Base-by-base conservation (phyloP, 2,888 invertebrate species). In the Leptinotarsa haldemani region DNA sequence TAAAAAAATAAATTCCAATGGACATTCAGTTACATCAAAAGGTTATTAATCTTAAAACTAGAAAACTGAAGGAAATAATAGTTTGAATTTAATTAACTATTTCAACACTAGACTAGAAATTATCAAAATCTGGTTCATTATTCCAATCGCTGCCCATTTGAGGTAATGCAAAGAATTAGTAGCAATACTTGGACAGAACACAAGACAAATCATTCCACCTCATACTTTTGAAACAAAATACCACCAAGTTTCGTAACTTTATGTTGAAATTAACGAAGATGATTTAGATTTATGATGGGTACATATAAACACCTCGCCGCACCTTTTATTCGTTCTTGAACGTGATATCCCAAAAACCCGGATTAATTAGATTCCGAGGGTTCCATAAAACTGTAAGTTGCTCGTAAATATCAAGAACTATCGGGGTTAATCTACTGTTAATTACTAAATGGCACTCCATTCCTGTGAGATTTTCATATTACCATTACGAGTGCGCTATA, bases 381-480 rank as follows among this genome's bases (percentile, higher is more conserved):
- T 15, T 22, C 22, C 56, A 22, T 56, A 22, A 56, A 56, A 56
- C 22, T 20, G 56, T 56, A 56, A 56, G 56, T 20, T 56, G 20
- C 56, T 56, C 56, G 20, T 56, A 25, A 56, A 56, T 56, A 22
- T 56, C 56, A 18, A 18, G 56, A 56, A 56, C 56, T 56, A 56
- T 65, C 20, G 50, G 46, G 30, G 66, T 67, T 71, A 71, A 71
- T 71, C 67, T 71, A 67, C 67, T 64, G 67, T 67, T 67, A 67
- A 61, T 61, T 48, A 67, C 67, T 61, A 30, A 58, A 63, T 30
- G 63, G 65, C 71, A 67, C 71, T 71, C 50, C 71, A 50, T 71
- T 71, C 18, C 47, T 46, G 67, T 50, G 52, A 71, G 71, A 71
- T 67, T 71, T 71, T 71, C 63, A 63, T 52, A 67, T 67, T 61